Evolutionary conservation across 2,113 vertebrate genomes (phyloP), one percentile per base, ranked within the genome.

Genomic region (Cromileptes altivelis): DNA sequence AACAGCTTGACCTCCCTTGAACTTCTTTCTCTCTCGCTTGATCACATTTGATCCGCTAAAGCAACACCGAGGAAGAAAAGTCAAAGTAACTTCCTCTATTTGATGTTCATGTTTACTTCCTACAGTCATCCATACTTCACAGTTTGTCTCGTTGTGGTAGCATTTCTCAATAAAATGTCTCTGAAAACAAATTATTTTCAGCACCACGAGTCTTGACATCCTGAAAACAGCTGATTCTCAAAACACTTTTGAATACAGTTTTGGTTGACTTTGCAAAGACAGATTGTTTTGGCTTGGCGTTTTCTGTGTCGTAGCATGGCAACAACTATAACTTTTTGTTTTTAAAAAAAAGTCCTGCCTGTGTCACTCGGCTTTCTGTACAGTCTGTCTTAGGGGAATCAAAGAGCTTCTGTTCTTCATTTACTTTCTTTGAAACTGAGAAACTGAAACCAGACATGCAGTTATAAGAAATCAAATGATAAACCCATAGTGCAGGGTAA

Each of bases 31-130:
- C 53, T 63, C 53, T 63, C 50, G 30, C 50, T 80, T 82, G 58
- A 83, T 70, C 70, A 37, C 23, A 57, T 84, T 81, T 84, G 70
- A 76, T 62, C 60, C 25, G 21, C 40, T 81, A 27, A 70, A 80
- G 50, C 65, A 58, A 50, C 21, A 76, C 23, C 7, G 37, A 23
- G 42, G 56, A 63, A 56, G 27, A 80, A 72, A 61, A 42, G 18
- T 25, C 18, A n/a, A 25, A 75, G 49, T 42, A 23, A 61, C 70
- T 40, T 70, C 47, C 62, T 45, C 17, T 67, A 68, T 81, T 71
- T 53, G 14, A 78, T 70, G n/a, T 53, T 61, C 2, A 52, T 30
- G 3, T 56, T 57, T 25, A 15, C 3, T 40, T 52, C 23, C 25
- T 6, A 19, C 15, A 7, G 58, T 57, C 11, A 14, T 45, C 6